Percentiles rank a stretch among this genome's conserved stretches.
These are phyloP conservation scores for Peromyscus eremicus DNA, from an alignment of 2,797 vertebrate species.

Conservation along the genomic window DNA sequence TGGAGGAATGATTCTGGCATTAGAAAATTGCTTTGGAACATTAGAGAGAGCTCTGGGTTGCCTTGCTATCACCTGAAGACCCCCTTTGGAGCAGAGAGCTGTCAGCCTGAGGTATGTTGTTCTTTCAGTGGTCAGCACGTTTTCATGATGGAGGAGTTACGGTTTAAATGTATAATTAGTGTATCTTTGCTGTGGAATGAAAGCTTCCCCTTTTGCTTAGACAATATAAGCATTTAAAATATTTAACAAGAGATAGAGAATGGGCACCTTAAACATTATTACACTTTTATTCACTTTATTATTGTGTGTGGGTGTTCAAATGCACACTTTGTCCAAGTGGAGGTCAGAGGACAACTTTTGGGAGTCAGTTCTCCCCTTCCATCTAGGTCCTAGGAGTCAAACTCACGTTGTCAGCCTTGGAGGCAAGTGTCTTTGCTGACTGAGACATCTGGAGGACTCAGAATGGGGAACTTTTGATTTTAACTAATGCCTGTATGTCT, in stretches of 20 bases:
- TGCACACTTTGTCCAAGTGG: not conserved
- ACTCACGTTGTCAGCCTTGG: not conserved
- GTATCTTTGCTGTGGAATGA: slow-evolving; percentile 34
- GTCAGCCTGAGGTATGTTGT: slow-evolving; percentile 55
- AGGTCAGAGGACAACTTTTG: not conserved
- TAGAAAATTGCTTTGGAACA: slow-evolving; percentile 73
- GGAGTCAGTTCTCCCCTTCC: not conserved
- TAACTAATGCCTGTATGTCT: not conserved
- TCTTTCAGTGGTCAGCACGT: slow-evolving; percentile 34
- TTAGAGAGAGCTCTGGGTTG: slow-evolving; percentile 55
- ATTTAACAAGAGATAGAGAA: not conserved
- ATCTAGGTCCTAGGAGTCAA: not conserved
- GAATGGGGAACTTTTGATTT: not conserved
- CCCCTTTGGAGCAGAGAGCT: slow-evolving; percentile 29
- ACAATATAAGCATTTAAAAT: not conserved
- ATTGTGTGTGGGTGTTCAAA: not conserved
- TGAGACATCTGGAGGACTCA: not conserved
- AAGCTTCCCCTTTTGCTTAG: not conserved
- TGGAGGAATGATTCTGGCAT: slow-evolving; percentile 53
- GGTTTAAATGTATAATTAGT: slow-evolving; percentile 64
- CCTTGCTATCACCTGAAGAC: slow-evolving; percentile 39
- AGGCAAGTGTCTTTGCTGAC: not conserved
- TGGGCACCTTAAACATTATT: not conserved
- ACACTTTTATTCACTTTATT: not conserved
- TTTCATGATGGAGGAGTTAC: slow-evolving; percentile 34